phyloP scores from a whole-genome alignment of 2,888 invertebrate species.

The Drosophila greeni region DNA sequence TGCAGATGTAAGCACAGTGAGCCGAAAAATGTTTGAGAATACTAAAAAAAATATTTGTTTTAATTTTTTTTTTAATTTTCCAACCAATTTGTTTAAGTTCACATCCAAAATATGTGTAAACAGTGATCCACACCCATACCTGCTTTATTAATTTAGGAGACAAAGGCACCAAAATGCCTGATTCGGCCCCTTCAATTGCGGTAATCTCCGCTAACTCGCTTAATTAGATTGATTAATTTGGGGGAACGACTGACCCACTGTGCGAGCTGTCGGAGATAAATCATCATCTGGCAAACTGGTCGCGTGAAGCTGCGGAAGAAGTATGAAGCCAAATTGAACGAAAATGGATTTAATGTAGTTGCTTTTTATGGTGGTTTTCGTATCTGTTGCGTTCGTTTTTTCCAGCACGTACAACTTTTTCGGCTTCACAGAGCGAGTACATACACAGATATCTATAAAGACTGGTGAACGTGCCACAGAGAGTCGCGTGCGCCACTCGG shows the following conservation, averaged over 20 bases:
- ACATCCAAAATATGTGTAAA: background rate
- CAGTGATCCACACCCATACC: background rate
- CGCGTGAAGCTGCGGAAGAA: conserved; percentile 45
- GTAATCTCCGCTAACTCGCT: conserved; percentile 12
- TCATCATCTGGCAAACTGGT: conserved; percentile 42
- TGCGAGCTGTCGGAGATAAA: conserved; percentile 38
- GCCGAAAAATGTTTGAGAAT: too few relatives aligned
- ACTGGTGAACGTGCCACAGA: conserved; percentile 49
- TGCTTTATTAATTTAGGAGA: background rate
- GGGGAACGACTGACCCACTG: conserved; percentile 30
- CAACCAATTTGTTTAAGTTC: too few relatives aligned
- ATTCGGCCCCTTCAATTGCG: conserved; percentile 1
- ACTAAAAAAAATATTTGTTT: background rate
- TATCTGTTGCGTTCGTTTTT: conserved; percentile 56
- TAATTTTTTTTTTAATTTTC: too few relatives aligned
- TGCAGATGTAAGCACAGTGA: conserved; percentile 55
- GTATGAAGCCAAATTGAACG: conserved; percentile 55
- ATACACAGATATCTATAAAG: conserved; percentile 26
- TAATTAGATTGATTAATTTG: conserved; percentile 13
- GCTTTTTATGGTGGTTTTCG: conserved; percentile 45
- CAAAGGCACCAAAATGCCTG: background rate
- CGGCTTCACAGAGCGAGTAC: conserved; percentile 19
- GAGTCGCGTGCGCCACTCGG: conserved; percentile 64
- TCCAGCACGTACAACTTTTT: conserved; percentile 57
- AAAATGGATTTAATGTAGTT: conserved; percentile 40